A percentile compares a stretch with the other conserved stretches of the same genome.
phyloP scores from a whole-genome alignment of 2,113 vertebrate genomes.

The Oncorhynchus keta region DNA sequence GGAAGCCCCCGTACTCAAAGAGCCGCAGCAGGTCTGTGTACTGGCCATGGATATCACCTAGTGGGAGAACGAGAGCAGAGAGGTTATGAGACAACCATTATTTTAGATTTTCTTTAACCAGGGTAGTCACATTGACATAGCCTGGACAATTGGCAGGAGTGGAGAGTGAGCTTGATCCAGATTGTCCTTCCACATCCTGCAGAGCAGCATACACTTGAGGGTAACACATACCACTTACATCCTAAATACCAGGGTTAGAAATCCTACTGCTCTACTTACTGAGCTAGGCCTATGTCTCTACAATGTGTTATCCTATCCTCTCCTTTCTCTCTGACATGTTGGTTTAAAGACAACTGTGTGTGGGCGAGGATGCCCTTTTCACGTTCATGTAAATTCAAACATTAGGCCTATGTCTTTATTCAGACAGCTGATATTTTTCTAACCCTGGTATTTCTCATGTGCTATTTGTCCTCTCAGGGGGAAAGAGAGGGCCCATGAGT shows the following conservation, averaged over 20 bases:
- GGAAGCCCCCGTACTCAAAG: slow-evolving; percentile 94
- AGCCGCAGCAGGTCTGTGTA: slow-evolving; percentile 88
- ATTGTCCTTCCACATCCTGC: neutral
- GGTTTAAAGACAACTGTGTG: too few relatives aligned
- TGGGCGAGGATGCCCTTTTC: neutral
- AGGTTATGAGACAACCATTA: too few relatives aligned
- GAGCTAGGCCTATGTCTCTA: neutral
- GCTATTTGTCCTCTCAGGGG: neutral
- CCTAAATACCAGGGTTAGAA: neutral
- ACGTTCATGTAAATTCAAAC: neutral
- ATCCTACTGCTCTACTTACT: neutral
- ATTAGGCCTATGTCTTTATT: neutral
- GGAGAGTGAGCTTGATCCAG: neutral
- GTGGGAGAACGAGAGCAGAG: neutral
- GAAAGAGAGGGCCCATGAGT: neutral
- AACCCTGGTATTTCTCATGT: neutral
- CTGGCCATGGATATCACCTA: slow-evolving; percentile 73
- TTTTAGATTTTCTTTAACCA: too few relatives aligned
- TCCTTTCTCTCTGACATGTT: too few relatives aligned
- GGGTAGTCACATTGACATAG: too few relatives aligned
- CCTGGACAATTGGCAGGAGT: slow-evolving; percentile 41
- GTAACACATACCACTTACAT: neutral
- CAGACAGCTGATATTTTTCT: too few relatives aligned
- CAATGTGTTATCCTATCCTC: neutral
- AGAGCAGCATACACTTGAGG: neutral